A percentile compares a stretch with the other conserved stretches of the same genome.
Conservation (phyloP, 1,140 invertebrate genomes). For the Platyura marginata region DNA sequence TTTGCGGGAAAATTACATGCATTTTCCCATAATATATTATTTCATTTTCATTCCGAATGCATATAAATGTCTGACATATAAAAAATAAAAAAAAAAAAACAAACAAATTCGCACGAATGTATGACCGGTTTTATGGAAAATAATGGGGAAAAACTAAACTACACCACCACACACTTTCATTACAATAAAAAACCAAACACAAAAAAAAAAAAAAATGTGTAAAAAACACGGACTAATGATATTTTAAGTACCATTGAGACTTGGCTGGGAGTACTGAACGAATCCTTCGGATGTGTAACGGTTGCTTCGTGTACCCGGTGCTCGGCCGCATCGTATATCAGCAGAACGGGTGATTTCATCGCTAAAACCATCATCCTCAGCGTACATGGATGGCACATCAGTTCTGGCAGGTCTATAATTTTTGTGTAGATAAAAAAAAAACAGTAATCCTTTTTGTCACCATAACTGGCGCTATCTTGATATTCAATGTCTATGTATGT, state of each 20-base stretch:
- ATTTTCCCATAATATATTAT: background rate
- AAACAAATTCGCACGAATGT: no score
- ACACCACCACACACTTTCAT: no score
- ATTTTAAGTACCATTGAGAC: constrained; percentile 19
- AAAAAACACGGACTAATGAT: no score
- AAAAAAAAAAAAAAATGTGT: no score
- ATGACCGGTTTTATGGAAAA: no score
- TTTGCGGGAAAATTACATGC: constrained; percentile 1
- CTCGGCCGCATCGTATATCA: constrained; percentile 7
- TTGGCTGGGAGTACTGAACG: constrained; percentile 24
- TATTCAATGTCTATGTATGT: no score
- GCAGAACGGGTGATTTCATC: constrained; percentile 9
- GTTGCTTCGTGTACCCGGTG: constrained; percentile 11
- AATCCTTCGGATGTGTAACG: constrained; percentile 24
- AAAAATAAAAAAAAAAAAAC: background rate
- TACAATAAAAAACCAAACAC: no score
- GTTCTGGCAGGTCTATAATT: constrained; percentile 17
- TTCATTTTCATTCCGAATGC: background rate
- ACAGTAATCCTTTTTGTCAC: no score
- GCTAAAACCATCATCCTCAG: constrained; percentile 21
- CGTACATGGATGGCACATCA: constrained; percentile 25
- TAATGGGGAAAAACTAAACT: no score
- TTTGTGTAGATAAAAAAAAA: background rate
- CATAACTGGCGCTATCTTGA: no score
- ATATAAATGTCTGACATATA: background rate